Base-by-base conservation (phyloP, 1,140 invertebrate genomes). In the Hyphantria cunea region DNA sequence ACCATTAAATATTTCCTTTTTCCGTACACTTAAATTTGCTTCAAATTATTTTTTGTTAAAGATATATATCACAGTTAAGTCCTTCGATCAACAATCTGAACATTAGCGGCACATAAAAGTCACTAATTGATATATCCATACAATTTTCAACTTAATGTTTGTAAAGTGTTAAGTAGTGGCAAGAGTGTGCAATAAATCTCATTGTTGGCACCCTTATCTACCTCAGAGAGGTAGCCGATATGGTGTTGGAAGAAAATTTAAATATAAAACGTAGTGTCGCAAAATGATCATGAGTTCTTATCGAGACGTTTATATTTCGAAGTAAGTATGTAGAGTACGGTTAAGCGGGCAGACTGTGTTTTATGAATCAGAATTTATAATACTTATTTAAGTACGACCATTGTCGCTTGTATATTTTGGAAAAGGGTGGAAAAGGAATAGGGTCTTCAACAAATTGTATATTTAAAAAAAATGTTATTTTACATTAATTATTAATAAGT, bases 141-240 rank as follows among this genome's bases (percentile, higher is more conserved):
- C 72, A 77, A 67, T 60, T 72, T 67, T 25, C 17, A 74, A 72
- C 66, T 67, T 68, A 76, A 77, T 73, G 73, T 71, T 74, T 70
- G 77, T 73, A 78, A 63, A 60, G 67, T 82, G 78, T 80, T 80
- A 78, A 69, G 63, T 52, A 58, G 32, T 48, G 41, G 33, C 41
- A 60, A 66, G 80, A 83, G 78, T 81, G 67, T 78, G 79, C 74
- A 76, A 88, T 90, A 90, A 90, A 90, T 88, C 83, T 90, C 67
- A 73, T 76, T 83, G 79, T 83, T 75, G 72, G 65, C 68, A 62
- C 51, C 69, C 65, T 86, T 88, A 89, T 89, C 84, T 86, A n/a
- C 58, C 62, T 62, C 61, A 72, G 67, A 73, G 80, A 80, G 77
- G 86, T 84, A 84, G 82, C 77, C 71, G 83, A 82, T 86, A 82